Percentiles rank a stretch among this genome's conserved stretches.
These are phyloP conservation scores for Cirrhinus molitorella DNA, from an alignment of 2,797 vertebrate species.

Conservation along the genomic window DNA sequence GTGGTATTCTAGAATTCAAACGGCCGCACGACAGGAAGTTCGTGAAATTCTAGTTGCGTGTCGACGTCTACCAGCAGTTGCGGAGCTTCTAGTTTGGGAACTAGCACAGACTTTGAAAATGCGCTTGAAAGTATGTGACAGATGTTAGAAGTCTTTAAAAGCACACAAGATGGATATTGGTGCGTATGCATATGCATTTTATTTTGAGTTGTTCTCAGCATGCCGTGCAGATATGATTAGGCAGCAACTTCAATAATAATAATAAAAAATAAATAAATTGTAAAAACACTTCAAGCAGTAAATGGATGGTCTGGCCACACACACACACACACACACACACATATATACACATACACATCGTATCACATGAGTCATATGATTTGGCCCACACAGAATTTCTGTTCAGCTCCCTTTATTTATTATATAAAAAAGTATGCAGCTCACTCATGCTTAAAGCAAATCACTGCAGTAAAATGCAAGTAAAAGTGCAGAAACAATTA, in stretches of 20 bases:
- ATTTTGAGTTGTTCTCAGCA: background rate
- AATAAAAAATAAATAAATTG: too few species aligned
- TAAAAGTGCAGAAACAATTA: background rate
- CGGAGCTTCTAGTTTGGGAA: background rate
- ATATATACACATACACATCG: conserved; percentile 31
- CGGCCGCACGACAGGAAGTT: conserved; percentile 28
- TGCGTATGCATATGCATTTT: background rate
- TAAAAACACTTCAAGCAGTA: conserved; percentile 29
- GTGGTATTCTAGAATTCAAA: conserved; percentile 48
- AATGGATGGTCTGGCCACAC: conserved; percentile 48
- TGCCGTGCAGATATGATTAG: conserved; percentile 1
- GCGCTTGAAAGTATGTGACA: background rate
- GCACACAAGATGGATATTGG: background rate
- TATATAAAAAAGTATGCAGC: conserved; percentile 13
- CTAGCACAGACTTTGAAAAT: background rate
- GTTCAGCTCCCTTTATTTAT: conserved; percentile 47
- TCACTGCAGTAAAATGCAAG: conserved; percentile 1
- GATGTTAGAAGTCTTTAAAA: background rate
- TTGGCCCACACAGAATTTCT: conserved; percentile 53
- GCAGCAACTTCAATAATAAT: conserved; percentile 5
- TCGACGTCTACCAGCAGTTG: conserved; percentile 18
- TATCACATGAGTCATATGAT: conserved; percentile 48
- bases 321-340: conserved; percentile 45
- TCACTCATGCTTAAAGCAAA: conserved; percentile 38
- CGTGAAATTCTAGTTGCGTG: conserved; percentile 21